phyloP scores from a whole-genome alignment of 2,797 vertebrate species.

The Gobionotothen gibberifrons region DNA sequence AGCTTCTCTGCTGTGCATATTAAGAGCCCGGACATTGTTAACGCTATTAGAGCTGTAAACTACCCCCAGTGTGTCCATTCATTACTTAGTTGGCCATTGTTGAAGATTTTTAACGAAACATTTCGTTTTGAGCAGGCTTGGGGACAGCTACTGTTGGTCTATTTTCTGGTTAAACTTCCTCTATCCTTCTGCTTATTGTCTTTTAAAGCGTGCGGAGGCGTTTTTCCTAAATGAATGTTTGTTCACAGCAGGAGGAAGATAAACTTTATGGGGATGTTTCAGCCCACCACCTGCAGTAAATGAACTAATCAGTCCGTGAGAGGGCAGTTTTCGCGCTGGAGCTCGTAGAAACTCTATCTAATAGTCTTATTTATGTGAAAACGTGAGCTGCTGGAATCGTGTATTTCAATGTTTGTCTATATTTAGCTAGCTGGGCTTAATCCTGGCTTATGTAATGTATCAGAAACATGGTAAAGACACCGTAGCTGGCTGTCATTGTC shows the following conservation, averaged over 20 bases:
- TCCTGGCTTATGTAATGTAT: constrained; percentile 74
- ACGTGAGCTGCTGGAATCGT: constrained; percentile 51
- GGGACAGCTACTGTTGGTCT: not conserved
- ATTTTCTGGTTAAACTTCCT: constrained; percentile 53
- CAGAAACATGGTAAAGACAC: constrained; percentile 56
- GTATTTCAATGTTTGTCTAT: constrained; percentile 60
- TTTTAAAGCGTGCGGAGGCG: constrained; percentile 30
- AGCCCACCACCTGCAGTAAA: constrained; percentile 52
- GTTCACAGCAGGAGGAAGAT: not conserved
- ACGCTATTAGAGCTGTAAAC: not conserved
- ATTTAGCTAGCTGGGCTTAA: constrained; percentile 74
- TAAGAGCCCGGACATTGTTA: not conserved
- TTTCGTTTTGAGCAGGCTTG: not conserved
- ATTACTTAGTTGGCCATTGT: constrained; percentile 9
- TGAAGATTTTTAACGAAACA: not conserved
- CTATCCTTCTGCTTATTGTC: constrained; percentile 30
- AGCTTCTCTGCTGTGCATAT: constrained; percentile 8
- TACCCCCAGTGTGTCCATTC: constrained; percentile 14
- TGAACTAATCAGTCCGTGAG: constrained; percentile 17
- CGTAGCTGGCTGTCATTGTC: constrained; percentile 1
- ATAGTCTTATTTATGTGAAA: constrained; percentile 6
- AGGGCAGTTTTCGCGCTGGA: not conserved
- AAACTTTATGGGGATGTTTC: not conserved
- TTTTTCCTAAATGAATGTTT: constrained; percentile 10
- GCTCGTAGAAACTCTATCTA: not conserved